Evolutionary conservation across 2,888 invertebrate genomes (phyloP), one percentile per base, ranked within the genome.

Genomic region (Shargacucullia verbasci): DNA sequence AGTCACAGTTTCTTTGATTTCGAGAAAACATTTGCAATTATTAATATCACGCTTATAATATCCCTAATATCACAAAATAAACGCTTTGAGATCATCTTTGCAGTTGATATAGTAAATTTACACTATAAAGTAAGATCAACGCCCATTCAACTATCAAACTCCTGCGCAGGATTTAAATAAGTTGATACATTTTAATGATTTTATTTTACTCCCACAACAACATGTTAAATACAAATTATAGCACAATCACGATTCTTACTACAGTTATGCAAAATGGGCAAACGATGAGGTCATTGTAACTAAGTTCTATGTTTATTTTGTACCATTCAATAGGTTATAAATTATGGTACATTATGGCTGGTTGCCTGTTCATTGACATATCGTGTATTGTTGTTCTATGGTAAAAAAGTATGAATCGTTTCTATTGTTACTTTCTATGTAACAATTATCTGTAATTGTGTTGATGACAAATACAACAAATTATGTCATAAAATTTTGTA

Each of bases 261-360:
- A 50, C 34, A 50, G 20, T 20, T 41, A 39, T 37, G 44, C 49
- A 47, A 40, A 40, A 63, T 47, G 44, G 47, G 39, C 12, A 37
- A 47, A 44, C 46, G 46, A 33, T 65, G 64, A 70, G 14, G 43
- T 62, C 70, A 63, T 25, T 25, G 40, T 45, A 37, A 50, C 63
- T 56, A 46, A 46, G 37, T 55, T 13, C 40, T 48, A 25, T 15
- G n/a, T 68, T 45, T 46, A 41, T 38, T 41, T 34, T 61, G 25
- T 31, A 20, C 8, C 13, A 31, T 48, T 54, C 9, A 45, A 20
- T n/a, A 29, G 3, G 20, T 7, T 27, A 46, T 43, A 47, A 62
- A 13, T 39, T 15, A 44, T 33, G 39, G 13, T 47, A 50, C 13
- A 44, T 34, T 69, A 62, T 50, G 41, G 5, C 11, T n/a, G n/a